Evolutionary conservation across 2,797 vertebrate genomes (phyloP).

Genomic region (Atherinosoma microstoma): DNA sequence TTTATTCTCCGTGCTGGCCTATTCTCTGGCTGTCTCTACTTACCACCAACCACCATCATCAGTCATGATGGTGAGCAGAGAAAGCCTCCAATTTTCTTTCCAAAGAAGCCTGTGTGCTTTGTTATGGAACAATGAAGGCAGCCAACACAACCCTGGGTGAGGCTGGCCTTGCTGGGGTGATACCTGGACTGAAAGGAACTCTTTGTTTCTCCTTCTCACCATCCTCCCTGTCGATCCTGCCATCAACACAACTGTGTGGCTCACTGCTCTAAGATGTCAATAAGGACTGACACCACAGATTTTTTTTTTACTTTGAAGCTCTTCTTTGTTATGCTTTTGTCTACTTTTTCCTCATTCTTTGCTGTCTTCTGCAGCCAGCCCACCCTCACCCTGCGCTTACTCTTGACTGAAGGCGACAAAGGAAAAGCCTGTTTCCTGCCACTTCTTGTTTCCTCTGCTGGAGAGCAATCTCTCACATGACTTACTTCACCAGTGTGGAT

Average conservation of each 20-base stretch:
- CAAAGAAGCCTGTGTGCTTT: conserved; percentile 71
- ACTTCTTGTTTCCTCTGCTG: conserved; percentile 52
- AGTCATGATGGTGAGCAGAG: conserved; percentile 27
- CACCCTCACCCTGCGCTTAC: conserved; percentile 3
- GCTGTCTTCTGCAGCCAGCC: conserved; percentile 3
- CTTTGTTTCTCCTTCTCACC: conserved; percentile 67
- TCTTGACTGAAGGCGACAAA: conserved; percentile 30
- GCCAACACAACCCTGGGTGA: conserved; percentile 69
- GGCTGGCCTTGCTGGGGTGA: conserved; percentile 4
- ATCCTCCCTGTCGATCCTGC: conserved; percentile 37
- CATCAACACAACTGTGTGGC: conserved; percentile 72
- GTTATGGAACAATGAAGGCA: conserved; percentile 77
- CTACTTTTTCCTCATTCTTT: conserved; percentile 13
- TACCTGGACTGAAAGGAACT: conserved; percentile 66
- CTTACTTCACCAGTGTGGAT: conserved; percentile 70
- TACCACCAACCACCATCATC: conserved; percentile 13
- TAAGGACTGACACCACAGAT: conserved; percentile 18
- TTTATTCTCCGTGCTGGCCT: conserved; percentile 7
- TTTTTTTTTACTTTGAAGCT: conserved; percentile 12
- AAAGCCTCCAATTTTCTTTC: conserved; percentile 50
- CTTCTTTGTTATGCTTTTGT: neutral
- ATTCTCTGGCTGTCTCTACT: conserved; percentile 5
- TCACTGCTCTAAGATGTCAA: conserved; percentile 61
- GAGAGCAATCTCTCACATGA: conserved; percentile 71
- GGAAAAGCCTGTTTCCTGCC: conserved; percentile 56